Base-by-base conservation (phyloP, 1,140 invertebrate species). In the Zophobas atratus region DNA sequence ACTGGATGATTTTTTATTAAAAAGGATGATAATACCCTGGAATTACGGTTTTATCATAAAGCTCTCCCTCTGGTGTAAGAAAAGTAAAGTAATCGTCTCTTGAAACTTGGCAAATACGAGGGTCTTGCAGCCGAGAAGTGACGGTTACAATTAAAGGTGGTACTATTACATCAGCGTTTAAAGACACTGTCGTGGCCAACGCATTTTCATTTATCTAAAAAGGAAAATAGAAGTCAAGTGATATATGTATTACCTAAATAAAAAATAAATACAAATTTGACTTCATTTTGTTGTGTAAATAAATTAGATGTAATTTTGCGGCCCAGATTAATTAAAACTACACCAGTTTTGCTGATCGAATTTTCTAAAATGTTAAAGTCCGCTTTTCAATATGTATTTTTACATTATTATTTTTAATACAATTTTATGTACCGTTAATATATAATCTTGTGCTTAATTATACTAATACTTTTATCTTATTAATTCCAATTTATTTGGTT, bases 21-120 rank as follows among this genome's bases (percentile, higher is more conserved):
- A 1, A 6, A 51, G 55, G 20, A 20, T 0, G 20, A 20, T 6
- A 55, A 3, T 36, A 94, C 93, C 92, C 92, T 3, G 96, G 95
- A 70, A 99, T 88, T 1, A 98, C 92, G 84, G 92, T 93, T 86
- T 95, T 97, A 87, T 99, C 96, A 85, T 95, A 99, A 0, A 99
- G 88, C 83, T 96, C 93, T 35, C 96, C 97, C 77, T 97, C 94
- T 1, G 96, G 95, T 34, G 94, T 97, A 46, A 94, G 88, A 88
- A 93, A 99, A 6, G 94, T 97, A 80, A 95, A 94, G 87, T 96
- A 98, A 83, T 99, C 96, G 77, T 96, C 93, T 79, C 94, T 90
- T 0, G 93, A 94, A 6, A 98, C 91, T 77, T 90, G 88, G n/a
- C 92, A 87, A 76, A 97, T 90, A 63, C 90, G 91, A 0, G 91